Evolutionary conservation across 2,113 vertebrate species (phyloP).

Genomic region (Hemicordylus capensis): DNA sequence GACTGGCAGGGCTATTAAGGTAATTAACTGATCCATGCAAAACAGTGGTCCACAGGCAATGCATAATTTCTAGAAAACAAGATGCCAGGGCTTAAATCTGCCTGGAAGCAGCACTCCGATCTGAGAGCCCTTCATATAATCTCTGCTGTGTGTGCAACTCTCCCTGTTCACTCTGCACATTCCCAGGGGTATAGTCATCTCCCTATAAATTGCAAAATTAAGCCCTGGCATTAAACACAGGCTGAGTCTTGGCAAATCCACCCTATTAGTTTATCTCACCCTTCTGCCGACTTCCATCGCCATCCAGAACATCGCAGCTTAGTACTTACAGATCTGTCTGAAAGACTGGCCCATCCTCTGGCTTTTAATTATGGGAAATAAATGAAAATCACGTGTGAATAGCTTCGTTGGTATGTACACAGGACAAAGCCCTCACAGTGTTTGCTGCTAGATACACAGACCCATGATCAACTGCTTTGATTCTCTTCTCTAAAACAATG

Average conservation of each 20-base stretch:
- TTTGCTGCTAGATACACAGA: neutral
- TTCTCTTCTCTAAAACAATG: neutral
- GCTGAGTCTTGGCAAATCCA: neutral
- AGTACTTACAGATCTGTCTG: neutral
- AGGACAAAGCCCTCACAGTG: neutral
- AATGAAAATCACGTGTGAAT: conserved; percentile 27
- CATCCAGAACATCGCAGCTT: conserved; percentile 49
- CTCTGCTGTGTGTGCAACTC: too few species aligned
- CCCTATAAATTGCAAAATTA: too few species aligned
- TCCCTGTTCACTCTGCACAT: neutral
- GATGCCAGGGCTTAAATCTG: neutral
- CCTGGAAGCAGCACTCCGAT: neutral
- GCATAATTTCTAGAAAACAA: neutral
- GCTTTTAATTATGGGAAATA: conserved; percentile 38
- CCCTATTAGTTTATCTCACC: neutral
- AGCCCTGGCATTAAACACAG: neutral
- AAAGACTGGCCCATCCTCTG: conserved; percentile 18
- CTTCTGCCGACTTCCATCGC: neutral
- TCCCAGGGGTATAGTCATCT: neutral
- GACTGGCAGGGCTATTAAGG: neutral
- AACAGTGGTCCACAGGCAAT: too few species aligned
- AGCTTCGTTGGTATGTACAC: neutral
- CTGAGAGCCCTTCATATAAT: too few species aligned
- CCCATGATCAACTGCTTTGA: neutral
- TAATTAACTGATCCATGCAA: too few species aligned